A percentile compares a stretch with the other conserved stretches of the same genome.
Evolutionary conservation across 2,113 vertebrate species (phyloP).

Genomic region (Sciurus niger): DNA sequence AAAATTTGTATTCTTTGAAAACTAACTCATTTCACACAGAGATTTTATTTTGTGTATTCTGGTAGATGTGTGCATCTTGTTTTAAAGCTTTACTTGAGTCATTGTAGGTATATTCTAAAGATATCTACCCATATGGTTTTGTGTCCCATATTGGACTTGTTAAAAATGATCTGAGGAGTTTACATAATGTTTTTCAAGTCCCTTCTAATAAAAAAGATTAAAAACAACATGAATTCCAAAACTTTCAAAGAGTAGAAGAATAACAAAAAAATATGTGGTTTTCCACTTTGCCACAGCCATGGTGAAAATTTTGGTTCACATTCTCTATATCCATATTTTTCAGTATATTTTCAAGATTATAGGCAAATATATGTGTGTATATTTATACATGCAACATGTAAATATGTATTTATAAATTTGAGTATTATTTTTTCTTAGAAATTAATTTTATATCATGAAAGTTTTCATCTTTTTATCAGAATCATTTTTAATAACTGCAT

Average conservation of each 20-base stretch:
- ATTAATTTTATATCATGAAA: neutral
- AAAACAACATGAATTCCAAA: neutral
- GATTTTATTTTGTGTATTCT: constrained; percentile 27
- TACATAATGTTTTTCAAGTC: neutral
- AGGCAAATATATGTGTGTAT: neutral
- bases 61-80: neutral
- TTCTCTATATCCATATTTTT: constrained; percentile 30
- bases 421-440: neutral
- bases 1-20: constrained; percentile 36
- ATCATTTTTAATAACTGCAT: neutral
- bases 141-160: neutral
- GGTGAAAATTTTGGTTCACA: neutral
- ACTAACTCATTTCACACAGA: neutral
- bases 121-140: neutral
- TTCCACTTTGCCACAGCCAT: neutral
- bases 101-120: neutral
- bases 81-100: neutral
- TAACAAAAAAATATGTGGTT: neutral
- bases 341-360: neutral
- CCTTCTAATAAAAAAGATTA: neutral
- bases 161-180: neutral
- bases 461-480: constrained; percentile 33
- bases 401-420: neutral
- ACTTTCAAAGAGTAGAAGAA: neutral
- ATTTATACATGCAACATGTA: fast-evolving